Base-by-base conservation (phyloP, 2,113 vertebrate species). In the Chiloscyllium plagiosum region DNA sequence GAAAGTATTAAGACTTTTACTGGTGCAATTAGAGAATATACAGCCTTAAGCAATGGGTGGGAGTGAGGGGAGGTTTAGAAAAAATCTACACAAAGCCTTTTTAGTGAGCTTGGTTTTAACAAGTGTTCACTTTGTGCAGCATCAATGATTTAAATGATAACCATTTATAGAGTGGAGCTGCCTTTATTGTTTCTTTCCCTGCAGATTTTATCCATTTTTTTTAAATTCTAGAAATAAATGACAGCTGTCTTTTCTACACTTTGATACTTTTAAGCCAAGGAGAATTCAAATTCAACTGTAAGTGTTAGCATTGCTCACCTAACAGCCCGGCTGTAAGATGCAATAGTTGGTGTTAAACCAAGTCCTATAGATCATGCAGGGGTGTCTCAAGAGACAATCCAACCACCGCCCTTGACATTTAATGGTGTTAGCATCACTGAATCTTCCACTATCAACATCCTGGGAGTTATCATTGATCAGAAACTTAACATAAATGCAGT, bases 1-100 rank as follows among this genome's bases (percentile, higher is more conserved):
- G 94, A 47, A 95, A 47, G 26, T 72, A 72, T 95, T 72, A 95
- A 52, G 94, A 33, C 69, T 95, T 95, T 95, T 68, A 72, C 93
- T 95, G 37, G 68, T 52, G 66, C 37, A 72, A 72, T 95, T 95
- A 95, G 50, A 76, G 26, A 95, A 95, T 72, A 95, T 95, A 29
- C 47, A 70, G 94, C 47, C 94, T 95, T 52, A 70, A 95, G 94
- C 94, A 72, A 76, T 37, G n/a, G 47, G 69, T 47, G 26, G 47
- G 94, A 20, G 69, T 19, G 52, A 89, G 56, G 50, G 86, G 65
- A 66, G 61, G 37, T 68, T 93, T 61, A n/a, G 33, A 52, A 72
- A 72, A 26, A 52, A 72, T 90, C 94, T 72, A 13, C 68, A 95
- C 47, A 95, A 50, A 33, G 47, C 47, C 24, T 95, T 72, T 93